Base-by-base conservation (phyloP, 2,888 invertebrate genomes). In the Drosophila subquinaria region DNA sequence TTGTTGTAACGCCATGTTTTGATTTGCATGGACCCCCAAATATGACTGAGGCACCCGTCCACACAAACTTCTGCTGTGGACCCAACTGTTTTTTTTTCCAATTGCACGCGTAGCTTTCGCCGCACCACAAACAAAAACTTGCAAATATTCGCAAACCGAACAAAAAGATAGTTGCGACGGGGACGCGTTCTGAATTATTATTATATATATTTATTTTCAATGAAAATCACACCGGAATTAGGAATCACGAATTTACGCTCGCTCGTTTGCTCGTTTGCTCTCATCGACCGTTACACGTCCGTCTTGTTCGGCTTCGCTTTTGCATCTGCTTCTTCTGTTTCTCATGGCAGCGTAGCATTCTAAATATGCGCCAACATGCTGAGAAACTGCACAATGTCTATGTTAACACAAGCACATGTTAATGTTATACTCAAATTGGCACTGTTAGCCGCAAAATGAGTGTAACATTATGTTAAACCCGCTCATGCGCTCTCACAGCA, bases 1-100 rank as follows among this genome's bases (percentile, higher is more conserved):
- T 55, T 76, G 76, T 55, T 76, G 76, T 36, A 75, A 45, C 67
- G 75, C 82, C 75, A 69, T 83, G 81, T 65, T 82, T 80, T 71
- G 62, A 50, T 72, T 70, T 57, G 77, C 79, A 76, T 69, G 73
- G 55, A 69, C 65, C 55, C 61, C 66, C 65, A 61, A 78, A 72
- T 30, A 60, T 33, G 51, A 63, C 57, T 57, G 52, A 48, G 27
- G 50, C 71, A 65, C 36, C 56, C 56, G 56, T 56, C 42, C 17
- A 38, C 42, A 53, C 60, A 20, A 35, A 23, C 23, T 47, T 51
- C 30, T 59, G 55, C 17, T 30, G 40, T 42, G 53, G 53, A 40
- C 53, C 42, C 30, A 55, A 36, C 4, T 43, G 55, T 56, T 70
- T 23, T 23, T 23, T 8, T 30, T 62, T 62, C 48, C 70, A 50